Conservation (phyloP, 2,797 vertebrate species). For the Manis javanica region DNA sequence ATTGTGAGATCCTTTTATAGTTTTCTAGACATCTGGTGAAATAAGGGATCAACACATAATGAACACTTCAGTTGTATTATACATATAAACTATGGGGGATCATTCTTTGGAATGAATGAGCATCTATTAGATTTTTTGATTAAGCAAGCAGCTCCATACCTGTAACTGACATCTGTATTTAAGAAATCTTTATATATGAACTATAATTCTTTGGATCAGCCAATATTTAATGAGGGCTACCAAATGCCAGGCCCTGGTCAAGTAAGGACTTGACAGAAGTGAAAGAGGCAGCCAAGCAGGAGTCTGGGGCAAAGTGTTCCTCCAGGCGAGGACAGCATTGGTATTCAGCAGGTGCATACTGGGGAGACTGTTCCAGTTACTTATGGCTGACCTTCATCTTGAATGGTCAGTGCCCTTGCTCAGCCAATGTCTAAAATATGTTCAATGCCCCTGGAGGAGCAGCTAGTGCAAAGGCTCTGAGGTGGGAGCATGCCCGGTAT, state of each 20-base stretch:
- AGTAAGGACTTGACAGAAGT: slow-evolving; percentile 20
- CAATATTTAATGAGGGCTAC: not conserved
- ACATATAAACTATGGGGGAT: not conserved
- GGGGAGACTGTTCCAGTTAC: not conserved
- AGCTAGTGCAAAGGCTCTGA: not conserved
- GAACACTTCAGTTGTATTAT: slow-evolving; percentile 17
- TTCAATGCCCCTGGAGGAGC: not conserved
- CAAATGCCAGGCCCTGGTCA: not conserved
- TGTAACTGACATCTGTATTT: not conserved
- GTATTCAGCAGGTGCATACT: not conserved
- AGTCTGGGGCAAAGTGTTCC: not conserved
- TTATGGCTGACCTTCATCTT: not conserved
- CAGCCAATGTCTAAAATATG: not conserved
- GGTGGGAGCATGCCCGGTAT: not conserved
- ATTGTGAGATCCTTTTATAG: slow-evolving; percentile 27
- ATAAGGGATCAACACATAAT: not conserved
- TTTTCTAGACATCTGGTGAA: not conserved
- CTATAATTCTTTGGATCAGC: not conserved
- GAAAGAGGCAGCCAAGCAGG: not conserved
- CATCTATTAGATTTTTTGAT: slow-evolving; percentile 31
- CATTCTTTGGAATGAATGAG: slow-evolving; percentile 25
- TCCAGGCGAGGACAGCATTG: not conserved
- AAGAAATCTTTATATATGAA: slow-evolving; percentile 31
- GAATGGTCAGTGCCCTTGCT: not conserved
- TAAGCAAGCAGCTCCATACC: slow-evolving; percentile 6